phyloP scores from a whole-genome alignment of 2,888 invertebrate genomes.

The Seira musarum region DNA sequence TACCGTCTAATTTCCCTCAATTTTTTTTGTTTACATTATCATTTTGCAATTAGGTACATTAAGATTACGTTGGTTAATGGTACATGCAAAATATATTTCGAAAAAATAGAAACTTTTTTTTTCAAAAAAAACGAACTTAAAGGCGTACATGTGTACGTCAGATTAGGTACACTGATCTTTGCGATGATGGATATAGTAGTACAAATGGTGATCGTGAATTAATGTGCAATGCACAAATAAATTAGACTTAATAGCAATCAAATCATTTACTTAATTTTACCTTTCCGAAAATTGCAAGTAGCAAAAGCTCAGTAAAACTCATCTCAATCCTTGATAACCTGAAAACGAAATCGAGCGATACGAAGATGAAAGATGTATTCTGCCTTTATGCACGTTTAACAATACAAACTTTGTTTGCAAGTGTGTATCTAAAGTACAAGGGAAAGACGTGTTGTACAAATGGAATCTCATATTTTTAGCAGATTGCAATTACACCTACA shows the following conservation, averaged over 20 bases:
- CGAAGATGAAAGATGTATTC: neutral
- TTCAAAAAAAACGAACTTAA: neutral
- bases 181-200: too few relatives aligned
- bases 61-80: conserved; percentile 6
- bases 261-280: neutral
- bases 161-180: too few relatives aligned
- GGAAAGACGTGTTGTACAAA: neutral
- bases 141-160: neutral
- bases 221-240: neutral
- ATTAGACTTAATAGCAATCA: neutral
- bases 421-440: neutral
- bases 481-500: too few relatives aligned
- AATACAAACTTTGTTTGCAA: neutral
- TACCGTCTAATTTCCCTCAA: neutral
- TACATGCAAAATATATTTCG: neutral
- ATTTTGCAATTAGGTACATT: neutral
- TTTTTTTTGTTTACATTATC: neutral
- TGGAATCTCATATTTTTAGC: too few relatives aligned
- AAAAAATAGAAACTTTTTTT: conserved; percentile 5
- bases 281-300: neutral
- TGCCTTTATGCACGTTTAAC: neutral
- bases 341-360: conserved; percentile 69
- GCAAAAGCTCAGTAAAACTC: neutral
- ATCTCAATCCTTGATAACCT: conserved; percentile 68
- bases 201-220: neutral